Evolutionary conservation across 2,113 vertebrate species (phyloP).

Genomic region (Pimephales promelas): DNA sequence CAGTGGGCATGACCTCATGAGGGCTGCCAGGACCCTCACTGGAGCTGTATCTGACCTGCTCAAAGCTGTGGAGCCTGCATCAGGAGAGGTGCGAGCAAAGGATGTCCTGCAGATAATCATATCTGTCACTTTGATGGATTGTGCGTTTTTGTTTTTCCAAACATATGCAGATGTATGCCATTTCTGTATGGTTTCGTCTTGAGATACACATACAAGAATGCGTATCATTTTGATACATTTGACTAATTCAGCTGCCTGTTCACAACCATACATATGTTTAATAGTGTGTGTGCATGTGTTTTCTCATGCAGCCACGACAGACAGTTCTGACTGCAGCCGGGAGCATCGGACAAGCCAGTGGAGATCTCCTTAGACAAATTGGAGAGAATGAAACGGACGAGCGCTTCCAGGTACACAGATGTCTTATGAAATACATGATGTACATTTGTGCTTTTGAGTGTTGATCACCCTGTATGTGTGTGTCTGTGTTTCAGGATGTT

Average conservation of each 20-base stretch:
- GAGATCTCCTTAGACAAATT: constrained; percentile 95
- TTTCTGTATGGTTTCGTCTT: neutral
- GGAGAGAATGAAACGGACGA: constrained; percentile 97
- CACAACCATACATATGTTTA: neutral
- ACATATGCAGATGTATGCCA: neutral
- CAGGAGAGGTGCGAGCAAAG: constrained; percentile 82
- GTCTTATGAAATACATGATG: neutral
- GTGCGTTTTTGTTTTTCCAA: neutral
- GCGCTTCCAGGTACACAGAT: constrained; percentile 87
- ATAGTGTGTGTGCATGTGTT: neutral
- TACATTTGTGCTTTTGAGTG: neutral
- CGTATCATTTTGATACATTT: too few species aligned
- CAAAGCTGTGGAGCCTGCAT: constrained; percentile 92
- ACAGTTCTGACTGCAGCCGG: constrained; percentile 96
- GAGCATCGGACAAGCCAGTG: constrained; percentile 97
- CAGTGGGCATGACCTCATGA: constrained; percentile 92
- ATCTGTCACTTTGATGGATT: neutral
- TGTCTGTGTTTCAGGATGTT: constrained; percentile 81
- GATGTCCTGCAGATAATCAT: neutral
- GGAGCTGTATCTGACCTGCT: constrained; percentile 94
- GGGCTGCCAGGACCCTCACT: constrained; percentile 91
- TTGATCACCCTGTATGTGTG: neutral
- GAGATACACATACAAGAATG: neutral
- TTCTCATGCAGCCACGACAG: constrained; percentile 85
- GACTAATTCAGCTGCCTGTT: too few species aligned